A percentile compares a stretch with the other conserved stretches of the same genome.
These are phyloP conservation scores for Cacatua alba DNA, from an alignment of 2,113 vertebrate genomes.

Conservation along the genomic window DNA sequence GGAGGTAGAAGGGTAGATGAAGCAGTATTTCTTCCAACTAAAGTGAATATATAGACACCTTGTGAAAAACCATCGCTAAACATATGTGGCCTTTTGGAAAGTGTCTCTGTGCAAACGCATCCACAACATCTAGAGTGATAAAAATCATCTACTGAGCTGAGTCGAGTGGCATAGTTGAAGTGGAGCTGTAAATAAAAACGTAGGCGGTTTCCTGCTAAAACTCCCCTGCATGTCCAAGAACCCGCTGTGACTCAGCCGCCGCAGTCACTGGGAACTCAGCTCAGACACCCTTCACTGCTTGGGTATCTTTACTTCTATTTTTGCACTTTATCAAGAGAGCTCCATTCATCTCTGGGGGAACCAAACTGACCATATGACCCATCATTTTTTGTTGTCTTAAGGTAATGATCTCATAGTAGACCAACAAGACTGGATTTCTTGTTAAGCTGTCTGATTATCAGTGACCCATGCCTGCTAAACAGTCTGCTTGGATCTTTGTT, in stretches of 20 bases:
- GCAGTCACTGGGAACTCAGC: conserved; percentile 56
- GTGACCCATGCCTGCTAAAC: background rate
- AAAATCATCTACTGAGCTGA: conserved; percentile 55
- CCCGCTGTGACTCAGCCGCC: conserved; percentile 13
- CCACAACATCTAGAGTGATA: conserved; percentile 32
- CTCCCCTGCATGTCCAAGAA: conserved; percentile 61
- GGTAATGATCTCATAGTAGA: background rate
- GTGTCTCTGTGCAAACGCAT: conserved; percentile 3
- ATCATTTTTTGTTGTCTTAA: background rate
- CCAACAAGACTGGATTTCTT: background rate
- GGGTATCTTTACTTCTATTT: conserved; percentile 54
- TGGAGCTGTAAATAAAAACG: conserved; percentile 55
- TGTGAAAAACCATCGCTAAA: background rate
- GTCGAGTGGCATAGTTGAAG: conserved; percentile 25
- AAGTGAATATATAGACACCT: background rate
- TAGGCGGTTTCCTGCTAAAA: conserved; percentile 70
- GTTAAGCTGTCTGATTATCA: background rate
- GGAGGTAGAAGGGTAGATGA: background rate
- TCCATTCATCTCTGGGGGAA: conserved; percentile 31
- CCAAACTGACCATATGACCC: background rate
- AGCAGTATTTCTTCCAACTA: background rate
- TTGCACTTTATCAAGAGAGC: background rate
- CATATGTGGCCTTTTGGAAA: conserved; percentile 29
- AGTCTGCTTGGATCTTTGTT: background rate
- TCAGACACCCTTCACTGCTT: background rate